These are phyloP conservation scores for Pygocentrus nattereri DNA, from an alignment of 2,797 vertebrate genomes.

Conservation along the genomic window DNA sequence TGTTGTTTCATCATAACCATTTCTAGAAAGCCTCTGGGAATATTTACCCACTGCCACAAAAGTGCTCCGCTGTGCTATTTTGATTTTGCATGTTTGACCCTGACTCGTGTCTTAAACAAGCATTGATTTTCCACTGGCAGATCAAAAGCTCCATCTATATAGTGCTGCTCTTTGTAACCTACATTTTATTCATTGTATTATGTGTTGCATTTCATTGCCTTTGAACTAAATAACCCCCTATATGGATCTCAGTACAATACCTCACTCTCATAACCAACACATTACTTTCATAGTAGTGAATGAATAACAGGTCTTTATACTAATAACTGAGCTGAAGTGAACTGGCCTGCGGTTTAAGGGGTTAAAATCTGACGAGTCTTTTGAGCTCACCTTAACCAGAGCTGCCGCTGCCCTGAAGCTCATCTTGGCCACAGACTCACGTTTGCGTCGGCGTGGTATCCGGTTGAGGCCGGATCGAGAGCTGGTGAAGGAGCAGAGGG, in stretches of 20 bases:
- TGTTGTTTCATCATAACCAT: not conserved
- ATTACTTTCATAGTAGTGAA: too few relatives aligned
- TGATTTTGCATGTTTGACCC: not conserved
- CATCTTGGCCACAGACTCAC: conserved; percentile 97
- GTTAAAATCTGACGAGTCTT: not conserved
- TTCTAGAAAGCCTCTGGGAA: not conserved
- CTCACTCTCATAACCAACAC: not conserved
- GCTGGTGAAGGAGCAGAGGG: conserved; percentile 97
- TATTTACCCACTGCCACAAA: not conserved
- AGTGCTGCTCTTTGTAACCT: not conserved
- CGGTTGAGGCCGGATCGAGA: conserved; percentile 92
- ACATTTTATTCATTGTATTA: not conserved
- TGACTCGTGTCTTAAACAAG: not conserved
- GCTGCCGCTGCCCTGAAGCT: conserved; percentile 93
- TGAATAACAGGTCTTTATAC: not conserved
- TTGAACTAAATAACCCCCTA: too few relatives aligned
- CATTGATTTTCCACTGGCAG: not conserved
- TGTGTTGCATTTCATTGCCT: not conserved
- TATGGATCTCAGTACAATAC: too few relatives aligned
- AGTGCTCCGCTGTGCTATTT: not conserved
- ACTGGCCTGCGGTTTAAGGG: too few relatives aligned
- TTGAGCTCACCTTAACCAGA: conserved; percentile 87
- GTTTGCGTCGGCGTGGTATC: conserved; percentile 89
- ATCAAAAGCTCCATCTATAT: not conserved
- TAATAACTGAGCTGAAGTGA: not conserved